Evolutionary conservation across 1,140 invertebrate species (phyloP), one percentile per base, ranked within the genome.

Genomic region (Samia ricini): DNA sequence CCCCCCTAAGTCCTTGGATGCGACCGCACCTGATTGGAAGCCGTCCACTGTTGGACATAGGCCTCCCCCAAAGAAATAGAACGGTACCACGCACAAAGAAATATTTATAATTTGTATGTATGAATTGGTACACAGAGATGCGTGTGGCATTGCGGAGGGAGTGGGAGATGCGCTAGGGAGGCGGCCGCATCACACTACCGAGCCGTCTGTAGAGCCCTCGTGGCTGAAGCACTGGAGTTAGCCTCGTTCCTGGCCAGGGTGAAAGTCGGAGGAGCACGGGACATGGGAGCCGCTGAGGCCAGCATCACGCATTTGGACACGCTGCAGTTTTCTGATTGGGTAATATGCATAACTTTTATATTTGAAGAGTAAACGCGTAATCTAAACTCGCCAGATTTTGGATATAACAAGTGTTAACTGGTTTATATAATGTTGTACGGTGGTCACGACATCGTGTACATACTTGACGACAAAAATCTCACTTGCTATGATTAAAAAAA

Each of bases 171-270:
- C 65, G 85, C 95, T 19, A 92, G 93, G 33, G 92, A 87, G 59
- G 89, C 90, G 1, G 94, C 95, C 0, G 95, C 96, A 76, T 92
- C 93, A 50, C 97, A 99, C 91, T 99, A 98, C 91, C 94, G 94
- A 77, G 97, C 97, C 55, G 97, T 99, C 48, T 97, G 97, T 83
- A 92, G 97, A 60, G 97, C 97, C 21, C 92, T 98, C 66, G 96
- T 98, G 20, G 94, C 96, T 1, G 98, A 99, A 91, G 95, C 96
- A 15, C 89, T 97, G 23, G 97, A 99, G 88, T 92, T 99, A 57
- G 93, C 96, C 15, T 94, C 95, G 21, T 99, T 99, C 92, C 91
- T 99, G 56, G 94, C 97, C 76, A 95, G 95, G 83, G 96, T 98
- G 23, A 93, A 92, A 19, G 92, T 92, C 63, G 90, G 90, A 62